Percentiles rank a stretch among this genome's conserved stretches.
phyloP scores from a whole-genome alignment of 2,888 invertebrate species.

The Phyto melanocephala region DNA sequence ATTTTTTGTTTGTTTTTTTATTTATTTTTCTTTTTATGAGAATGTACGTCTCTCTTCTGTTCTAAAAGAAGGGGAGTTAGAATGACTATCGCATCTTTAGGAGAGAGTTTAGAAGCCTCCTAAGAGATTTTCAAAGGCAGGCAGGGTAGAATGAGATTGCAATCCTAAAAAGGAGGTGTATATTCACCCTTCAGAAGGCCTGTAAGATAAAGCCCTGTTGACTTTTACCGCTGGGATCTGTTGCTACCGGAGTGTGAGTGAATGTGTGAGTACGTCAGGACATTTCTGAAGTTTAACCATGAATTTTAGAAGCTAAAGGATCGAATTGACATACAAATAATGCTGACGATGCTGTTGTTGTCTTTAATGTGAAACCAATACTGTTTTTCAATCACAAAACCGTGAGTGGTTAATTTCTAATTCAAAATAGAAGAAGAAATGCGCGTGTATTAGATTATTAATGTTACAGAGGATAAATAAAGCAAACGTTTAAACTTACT shows the following conservation, averaged over 20 bases:
- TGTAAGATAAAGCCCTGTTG: too few species aligned
- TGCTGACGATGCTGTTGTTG: constrained; percentile 17
- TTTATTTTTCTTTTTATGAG: too few species aligned
- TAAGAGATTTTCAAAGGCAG: too few species aligned
- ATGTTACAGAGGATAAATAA: constrained; percentile 14
- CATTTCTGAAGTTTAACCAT: not conserved
- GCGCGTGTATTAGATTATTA: constrained; percentile 42
- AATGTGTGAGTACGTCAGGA: not conserved
- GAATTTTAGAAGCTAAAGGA: not conserved
- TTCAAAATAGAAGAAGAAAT: constrained; percentile 13
- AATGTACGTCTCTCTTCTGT: too few species aligned
- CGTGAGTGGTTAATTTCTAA: constrained; percentile 53
- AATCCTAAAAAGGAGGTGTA: too few species aligned
- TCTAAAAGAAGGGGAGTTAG: too few species aligned
- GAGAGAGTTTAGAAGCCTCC: too few species aligned
- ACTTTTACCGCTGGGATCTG: too few species aligned
- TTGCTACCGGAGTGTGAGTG: not conserved
- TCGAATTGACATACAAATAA: not conserved
- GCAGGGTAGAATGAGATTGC: too few species aligned
- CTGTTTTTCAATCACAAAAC: constrained; percentile 40
- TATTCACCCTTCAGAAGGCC: too few species aligned
- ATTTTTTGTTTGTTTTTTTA: too few species aligned
- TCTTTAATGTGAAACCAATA: constrained; percentile 34
- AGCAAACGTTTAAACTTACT: not conserved
- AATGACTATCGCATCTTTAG: too few species aligned